Base-by-base conservation (phyloP, 2,113 vertebrate species). In the Micromys minutus region DNA sequence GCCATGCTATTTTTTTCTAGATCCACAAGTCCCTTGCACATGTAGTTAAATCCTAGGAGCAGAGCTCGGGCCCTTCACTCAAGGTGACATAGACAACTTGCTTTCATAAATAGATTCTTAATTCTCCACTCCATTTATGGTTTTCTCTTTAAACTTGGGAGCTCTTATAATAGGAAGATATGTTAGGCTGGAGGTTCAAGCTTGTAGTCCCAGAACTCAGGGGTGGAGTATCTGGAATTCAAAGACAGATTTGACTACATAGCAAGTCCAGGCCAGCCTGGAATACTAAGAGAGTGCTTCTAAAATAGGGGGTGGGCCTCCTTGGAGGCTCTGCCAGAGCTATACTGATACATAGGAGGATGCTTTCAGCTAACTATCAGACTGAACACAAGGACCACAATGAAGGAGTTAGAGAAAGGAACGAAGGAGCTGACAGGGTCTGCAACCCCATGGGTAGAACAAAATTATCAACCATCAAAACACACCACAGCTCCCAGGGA, bases 31-130 rank as follows among this genome's bases (percentile, higher is more conserved):
- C 94, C 47, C 31, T 71, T 92, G 22, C 17, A 85, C 34, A 79
- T 47, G 29, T 86, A 87, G 52, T 42, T 86, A 13, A 55, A 76
- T 19, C 24, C 7, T 71, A 52, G 55, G 79, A 91, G 17, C 34
- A 80, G 52, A 88, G 36, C 5, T 84, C 61, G 24, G 34, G 21
- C 6, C 93, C 24, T 16, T 59, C n/a, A 71, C n/a, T 63, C 57
- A 75, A 86, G 69, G 12, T 93, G 89, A 89, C 61, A 88, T 22
- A 89, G 22, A 39, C 50, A 59, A 57, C 9, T 81, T 61, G 36
- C 22, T 95, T 94, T 91, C n/a, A 69, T 50, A 72, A 92, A 87
- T 61, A 84, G 17, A 87, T 61, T 55, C 19, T 92, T 83, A 34
- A 91, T 95, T 92, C 47, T 75, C 21, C 29, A 87, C 45, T 91